Evolutionary conservation across 2,113 vertebrate genomes (phyloP).

Genomic region (Burhinus bistriatus): DNA sequence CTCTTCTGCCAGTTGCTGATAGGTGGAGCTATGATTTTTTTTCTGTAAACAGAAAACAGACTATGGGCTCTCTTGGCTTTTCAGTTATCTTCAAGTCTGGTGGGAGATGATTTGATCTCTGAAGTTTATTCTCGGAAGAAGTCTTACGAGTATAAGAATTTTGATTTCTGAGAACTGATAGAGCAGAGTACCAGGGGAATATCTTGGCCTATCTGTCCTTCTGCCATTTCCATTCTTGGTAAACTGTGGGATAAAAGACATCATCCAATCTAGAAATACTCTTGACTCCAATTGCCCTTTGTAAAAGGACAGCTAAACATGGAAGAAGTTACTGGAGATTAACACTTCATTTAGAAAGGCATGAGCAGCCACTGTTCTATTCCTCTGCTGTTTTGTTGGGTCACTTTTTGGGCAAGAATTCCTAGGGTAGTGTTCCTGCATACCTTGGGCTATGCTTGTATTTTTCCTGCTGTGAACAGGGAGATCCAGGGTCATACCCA

Average conservation of each 20-base stretch:
- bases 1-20: background rate
- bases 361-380: background rate
- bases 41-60: background rate
- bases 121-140: background rate
- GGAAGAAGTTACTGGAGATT: background rate
- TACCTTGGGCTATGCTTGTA: background rate
- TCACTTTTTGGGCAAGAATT: background rate
- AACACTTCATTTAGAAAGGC: background rate
- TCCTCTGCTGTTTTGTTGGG: background rate
- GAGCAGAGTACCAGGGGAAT: background rate
- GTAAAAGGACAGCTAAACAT: background rate
- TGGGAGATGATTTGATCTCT: background rate
- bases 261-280: background rate
- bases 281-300: background rate
- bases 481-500: background rate
- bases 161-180: background rate
- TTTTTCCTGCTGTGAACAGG: background rate
- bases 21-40: background rate
- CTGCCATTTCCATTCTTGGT: background rate
- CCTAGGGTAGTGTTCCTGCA: background rate
- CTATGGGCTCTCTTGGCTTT: background rate
- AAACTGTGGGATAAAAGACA: background rate
- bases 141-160: background rate
- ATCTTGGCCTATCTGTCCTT: background rate
- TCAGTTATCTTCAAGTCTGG: background rate